A percentile compares a stretch with the other conserved stretches of the same genome.
These are phyloP conservation scores for Clavelina lepadiformis DNA, from an alignment of 23 tunicate species.

Conservation along the genomic window DNA sequence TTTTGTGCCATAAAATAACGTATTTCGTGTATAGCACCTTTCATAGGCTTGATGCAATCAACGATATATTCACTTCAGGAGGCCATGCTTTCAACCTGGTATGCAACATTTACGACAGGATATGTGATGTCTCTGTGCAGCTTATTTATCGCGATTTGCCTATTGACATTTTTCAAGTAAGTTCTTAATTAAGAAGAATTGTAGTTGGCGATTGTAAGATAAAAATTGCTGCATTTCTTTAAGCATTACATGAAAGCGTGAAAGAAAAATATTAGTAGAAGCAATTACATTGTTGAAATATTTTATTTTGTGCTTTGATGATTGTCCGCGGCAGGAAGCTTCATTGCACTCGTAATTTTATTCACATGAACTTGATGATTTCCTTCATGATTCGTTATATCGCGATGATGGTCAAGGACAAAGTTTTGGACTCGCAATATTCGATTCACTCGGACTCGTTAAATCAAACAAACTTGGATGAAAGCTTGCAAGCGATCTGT, in stretches of 20 bases:
- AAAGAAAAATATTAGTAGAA: too few relatives aligned
- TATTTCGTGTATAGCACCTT: too few relatives aligned
- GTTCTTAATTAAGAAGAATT: background rate
- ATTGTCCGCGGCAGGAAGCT: constrained; percentile 56
- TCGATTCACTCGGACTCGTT: too few relatives aligned
- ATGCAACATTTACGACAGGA: constrained; percentile 53
- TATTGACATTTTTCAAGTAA: constrained; percentile 81
- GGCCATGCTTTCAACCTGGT: constrained; percentile 18
- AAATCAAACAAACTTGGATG: too few relatives aligned
- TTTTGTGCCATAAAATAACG: too few relatives aligned
- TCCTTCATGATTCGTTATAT: constrained; percentile 83
- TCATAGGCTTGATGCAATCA: background rate
- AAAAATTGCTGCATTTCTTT: background rate
- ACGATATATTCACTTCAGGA: constrained; percentile 11
- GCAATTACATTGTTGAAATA: too few relatives aligned
- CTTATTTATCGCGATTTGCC: constrained; percentile 43
- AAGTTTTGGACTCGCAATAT: constrained; percentile 35
- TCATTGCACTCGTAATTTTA: constrained; percentile 90
- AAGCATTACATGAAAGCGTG: too few relatives aligned
- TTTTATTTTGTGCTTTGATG: too few relatives aligned
- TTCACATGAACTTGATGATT: constrained; percentile 93
- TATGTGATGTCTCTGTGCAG: constrained; percentile 56
- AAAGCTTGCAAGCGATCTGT: too few relatives aligned
- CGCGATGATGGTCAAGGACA: constrained; percentile 58
- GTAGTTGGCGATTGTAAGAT: background rate